Evolutionary conservation across 2,113 vertebrate species (phyloP), one percentile per base, ranked within the genome.

Genomic region (Laticauda colubrina): DNA sequence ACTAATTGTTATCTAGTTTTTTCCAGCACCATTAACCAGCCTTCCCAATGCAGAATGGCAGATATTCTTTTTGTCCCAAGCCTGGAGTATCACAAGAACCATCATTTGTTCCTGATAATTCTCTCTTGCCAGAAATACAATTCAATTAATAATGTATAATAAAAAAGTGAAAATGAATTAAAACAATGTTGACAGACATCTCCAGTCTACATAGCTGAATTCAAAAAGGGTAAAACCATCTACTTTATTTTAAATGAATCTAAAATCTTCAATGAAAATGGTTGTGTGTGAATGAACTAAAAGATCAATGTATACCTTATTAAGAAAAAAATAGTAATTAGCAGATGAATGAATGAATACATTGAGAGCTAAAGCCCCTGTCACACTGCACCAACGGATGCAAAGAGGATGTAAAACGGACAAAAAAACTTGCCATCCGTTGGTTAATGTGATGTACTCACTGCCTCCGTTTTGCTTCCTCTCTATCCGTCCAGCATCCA

Each of bases 231-330:
- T 20, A 39, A 87, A 93, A 61, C 12, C 26, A 29, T 64, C 43
- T 18, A 64, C 26, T 34, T n/a, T 12, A 5, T 89, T 59, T 89
- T 85, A 5, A 1, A 14, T 0, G 18, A 75, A 86, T 89, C 20
- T 61, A 54, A 48, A 39, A 21, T n/a, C 20, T 91, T 88, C 18
- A 8, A 0, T 9, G 18, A 57, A 90, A 57, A n/a, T n/a, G 53
- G 20, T 2, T 57, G 39, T 92, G 39, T 92, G 90, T 1, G 26
- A 89, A 86, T 43, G 11, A 93, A 61, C 90, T 87, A 6, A 11
- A 54, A 54, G 85, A 55, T 24, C 69, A 24, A 15, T 3, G 43
- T 0, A 0, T 39, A 18, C 0, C 0, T 0, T 51, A 4, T 81
- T 69, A 59, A 29, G 2, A n/a, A 3, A n/a, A 3, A 34, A 86